These are phyloP conservation scores for fruit fly (Drosophila melanogaster) DNA, from an alignment of 1,140 invertebrate genomes.

Conservation along the genomic window Release_6_plus_ISO1_MT NT_033779.5:11091501-11092000, in stretches of 20 bases:
- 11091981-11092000: conserved; percentile 89
- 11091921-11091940: conserved; percentile 75
- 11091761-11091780: conserved; percentile 89
- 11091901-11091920: conserved; percentile 1
- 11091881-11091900: conserved; percentile 82
- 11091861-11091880: conserved; percentile 96
- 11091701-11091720: conserved; percentile 95
- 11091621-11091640: conserved; percentile 44
- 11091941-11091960: conserved; percentile 94
- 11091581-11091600: conserved; percentile 59
- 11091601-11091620: conserved; percentile 30
- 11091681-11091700: conserved; percentile 92
- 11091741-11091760: conserved; percentile 91
- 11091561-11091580: conserved; percentile 68
- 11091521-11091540: conserved; percentile 47
- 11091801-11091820: conserved; percentile 96
- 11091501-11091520: conserved; percentile 30
- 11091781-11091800: conserved; percentile 91
- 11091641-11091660: conserved; percentile 72
- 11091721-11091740: conserved; percentile 92
- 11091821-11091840: conserved; percentile 96
- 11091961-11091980: conserved; percentile 90
- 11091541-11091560: neutral
- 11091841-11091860: conserved; percentile 90
- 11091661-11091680: conserved; percentile 78